Evolutionary conservation across 2,888 invertebrate genomes (phyloP).

Genomic region (Ornithoptera priamus): DNA sequence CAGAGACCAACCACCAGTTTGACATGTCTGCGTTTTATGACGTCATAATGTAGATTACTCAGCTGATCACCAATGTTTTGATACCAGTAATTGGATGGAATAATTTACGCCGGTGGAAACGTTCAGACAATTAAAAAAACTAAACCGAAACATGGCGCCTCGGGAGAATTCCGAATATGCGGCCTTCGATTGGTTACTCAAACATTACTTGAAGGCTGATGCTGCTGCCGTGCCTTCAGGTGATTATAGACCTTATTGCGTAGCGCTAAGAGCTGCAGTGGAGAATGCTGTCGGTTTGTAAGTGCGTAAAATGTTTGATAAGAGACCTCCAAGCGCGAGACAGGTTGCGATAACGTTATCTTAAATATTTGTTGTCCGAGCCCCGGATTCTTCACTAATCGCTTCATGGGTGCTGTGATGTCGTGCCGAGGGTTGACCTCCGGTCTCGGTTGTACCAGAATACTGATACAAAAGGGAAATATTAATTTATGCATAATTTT

Average conservation of each 20-base stretch:
- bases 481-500: too few species aligned
- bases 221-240: neutral
- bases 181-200: slow-evolving; percentile 41
- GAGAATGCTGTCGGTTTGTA: slow-evolving; percentile 23
- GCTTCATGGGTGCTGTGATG: neutral
- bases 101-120: neutral
- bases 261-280: slow-evolving; percentile 21
- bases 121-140: slow-evolving; percentile 34
- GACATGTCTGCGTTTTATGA: too few species aligned
- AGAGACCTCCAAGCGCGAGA: slow-evolving; percentile 42
- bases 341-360: slow-evolving; percentile 43
- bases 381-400: slow-evolving; percentile 33
- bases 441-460: too few species aligned
- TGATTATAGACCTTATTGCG: slow-evolving; percentile 29
- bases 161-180: slow-evolving; percentile 39
- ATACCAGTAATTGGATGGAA: slow-evolving; percentile 31
- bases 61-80: too few species aligned
- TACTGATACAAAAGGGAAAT: too few species aligned
- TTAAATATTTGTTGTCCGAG: slow-evolving; percentile 44
- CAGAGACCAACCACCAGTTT: too few species aligned
- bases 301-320: slow-evolving; percentile 32
- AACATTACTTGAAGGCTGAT: slow-evolving; percentile 35
- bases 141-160: slow-evolving; percentile 44
- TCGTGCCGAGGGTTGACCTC: too few species aligned
- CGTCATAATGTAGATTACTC: too few species aligned